phyloP scores from a whole-genome alignment of 2,113 vertebrate species.

The Odontophorus gujanensis region DNA sequence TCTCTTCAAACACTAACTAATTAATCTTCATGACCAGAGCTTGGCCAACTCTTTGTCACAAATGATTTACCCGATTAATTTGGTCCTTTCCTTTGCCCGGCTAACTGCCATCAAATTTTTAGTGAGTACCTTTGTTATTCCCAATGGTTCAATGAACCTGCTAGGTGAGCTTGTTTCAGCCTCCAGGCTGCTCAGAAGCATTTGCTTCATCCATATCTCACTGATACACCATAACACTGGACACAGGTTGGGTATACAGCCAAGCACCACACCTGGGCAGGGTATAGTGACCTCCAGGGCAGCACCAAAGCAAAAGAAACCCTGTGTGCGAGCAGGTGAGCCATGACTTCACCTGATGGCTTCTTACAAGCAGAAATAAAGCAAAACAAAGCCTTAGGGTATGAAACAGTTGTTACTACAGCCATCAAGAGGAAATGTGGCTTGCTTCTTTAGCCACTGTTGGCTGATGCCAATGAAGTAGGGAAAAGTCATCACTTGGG shows the following conservation, averaged over 20 bases:
- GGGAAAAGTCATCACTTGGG: background rate
- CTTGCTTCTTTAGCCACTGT: accelerated
- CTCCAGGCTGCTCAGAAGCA: background rate
- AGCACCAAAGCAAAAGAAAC: accelerated
- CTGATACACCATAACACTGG: accelerated
- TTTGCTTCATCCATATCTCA: background rate
- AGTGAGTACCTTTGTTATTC: background rate
- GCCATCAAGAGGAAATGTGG: accelerated
- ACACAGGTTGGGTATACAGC: background rate
- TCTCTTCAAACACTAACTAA: background rate
- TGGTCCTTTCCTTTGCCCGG: background rate
- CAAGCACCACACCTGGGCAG: background rate
- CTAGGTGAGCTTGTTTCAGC: accelerated
- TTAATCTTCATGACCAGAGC: background rate
- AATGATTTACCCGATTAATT: accelerated
- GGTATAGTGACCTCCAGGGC: accelerated
- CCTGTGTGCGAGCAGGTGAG: accelerated
- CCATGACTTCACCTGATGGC: background rate
- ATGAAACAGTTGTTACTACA: accelerated
- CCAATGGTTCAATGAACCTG: background rate
- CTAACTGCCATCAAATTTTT: background rate
- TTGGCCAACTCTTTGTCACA: background rate
- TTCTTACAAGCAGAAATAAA: accelerated
- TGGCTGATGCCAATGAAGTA: accelerated
- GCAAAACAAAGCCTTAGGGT: accelerated